phyloP scores from a whole-genome alignment of 1,140 invertebrate species.

The Leguminivora glycinivorella region DNA sequence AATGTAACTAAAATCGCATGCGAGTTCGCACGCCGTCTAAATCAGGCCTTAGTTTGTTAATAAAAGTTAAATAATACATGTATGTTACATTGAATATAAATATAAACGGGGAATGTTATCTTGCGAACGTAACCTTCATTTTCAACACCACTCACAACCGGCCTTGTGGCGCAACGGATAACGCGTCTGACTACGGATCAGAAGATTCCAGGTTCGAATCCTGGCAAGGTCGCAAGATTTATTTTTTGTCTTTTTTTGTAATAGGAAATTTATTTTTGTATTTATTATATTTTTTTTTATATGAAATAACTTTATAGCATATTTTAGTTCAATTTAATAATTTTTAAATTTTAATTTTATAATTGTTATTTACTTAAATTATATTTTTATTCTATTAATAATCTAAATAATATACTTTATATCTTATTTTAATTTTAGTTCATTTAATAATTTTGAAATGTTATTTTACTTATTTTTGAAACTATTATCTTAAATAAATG shows the following conservation, averaged over 20 bases:
- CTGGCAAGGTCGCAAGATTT: slow-evolving; percentile 84
- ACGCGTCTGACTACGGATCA: slow-evolving; percentile 93
- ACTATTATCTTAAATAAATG: too few relatives aligned
- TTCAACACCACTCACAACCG: slow-evolving; percentile 40
- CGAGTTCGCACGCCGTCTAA: too few relatives aligned
- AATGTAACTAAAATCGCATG: too few relatives aligned
- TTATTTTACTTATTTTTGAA: too few relatives aligned
- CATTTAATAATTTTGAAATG: too few relatives aligned
- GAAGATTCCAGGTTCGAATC: slow-evolving; percentile 93
- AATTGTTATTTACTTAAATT: too few relatives aligned
- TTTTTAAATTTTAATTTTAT: too few relatives aligned
- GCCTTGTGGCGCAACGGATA: slow-evolving; percentile 92
- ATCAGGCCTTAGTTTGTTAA: too few relatives aligned
- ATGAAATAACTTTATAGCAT: background rate
- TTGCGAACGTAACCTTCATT: slow-evolving; percentile 18
- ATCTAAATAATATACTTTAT: too few relatives aligned
- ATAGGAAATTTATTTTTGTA: background rate
- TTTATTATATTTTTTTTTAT: background rate
- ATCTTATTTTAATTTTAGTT: too few relatives aligned
- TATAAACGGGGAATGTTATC: background rate
- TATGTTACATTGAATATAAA: background rate
- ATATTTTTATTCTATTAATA: too few relatives aligned
- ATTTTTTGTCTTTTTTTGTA: slow-evolving; percentile 37
- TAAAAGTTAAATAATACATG: background rate
- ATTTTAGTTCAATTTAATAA: too few relatives aligned